Conservation (phyloP, 2,113 vertebrate genomes). For the Ornithorhynchus anatinus region DNA sequence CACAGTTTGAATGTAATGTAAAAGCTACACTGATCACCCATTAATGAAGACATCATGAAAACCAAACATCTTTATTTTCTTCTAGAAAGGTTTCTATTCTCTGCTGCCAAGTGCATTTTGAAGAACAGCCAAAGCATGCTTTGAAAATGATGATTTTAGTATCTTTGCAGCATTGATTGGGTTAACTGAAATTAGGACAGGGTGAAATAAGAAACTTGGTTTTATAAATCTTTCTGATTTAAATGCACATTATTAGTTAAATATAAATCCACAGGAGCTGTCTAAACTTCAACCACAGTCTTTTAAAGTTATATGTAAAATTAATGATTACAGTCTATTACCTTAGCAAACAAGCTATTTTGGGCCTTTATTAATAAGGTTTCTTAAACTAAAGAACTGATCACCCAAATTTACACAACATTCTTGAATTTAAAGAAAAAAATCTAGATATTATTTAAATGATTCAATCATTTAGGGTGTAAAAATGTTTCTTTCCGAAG, state of each 20-base stretch:
- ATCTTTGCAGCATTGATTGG: neutral
- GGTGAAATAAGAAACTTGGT: neutral
- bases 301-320: conserved; percentile 19
- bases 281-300: conserved; percentile 1
- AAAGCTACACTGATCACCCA: neutral
- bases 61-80: neutral
- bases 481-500: neutral
- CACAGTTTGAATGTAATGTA: neutral
- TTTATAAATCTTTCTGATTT: conserved; percentile 18
- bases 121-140: neutral
- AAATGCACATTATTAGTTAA: neutral
- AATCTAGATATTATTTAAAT: neutral
- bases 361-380: conserved; percentile 19
- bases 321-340: conserved; percentile 7
- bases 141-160: neutral
- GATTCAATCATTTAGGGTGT: neutral
- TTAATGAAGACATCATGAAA: neutral
- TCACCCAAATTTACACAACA: neutral
- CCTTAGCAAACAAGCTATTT: conserved; percentile 7
- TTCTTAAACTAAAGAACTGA: conserved; percentile 2
- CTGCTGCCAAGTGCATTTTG: neutral
- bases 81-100: neutral
- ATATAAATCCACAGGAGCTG: conserved; percentile 3
- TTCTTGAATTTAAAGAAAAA: neutral
- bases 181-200: neutral